Conservation (phyloP, 2,113 vertebrate species). For the Pimephales promelas region DNA sequence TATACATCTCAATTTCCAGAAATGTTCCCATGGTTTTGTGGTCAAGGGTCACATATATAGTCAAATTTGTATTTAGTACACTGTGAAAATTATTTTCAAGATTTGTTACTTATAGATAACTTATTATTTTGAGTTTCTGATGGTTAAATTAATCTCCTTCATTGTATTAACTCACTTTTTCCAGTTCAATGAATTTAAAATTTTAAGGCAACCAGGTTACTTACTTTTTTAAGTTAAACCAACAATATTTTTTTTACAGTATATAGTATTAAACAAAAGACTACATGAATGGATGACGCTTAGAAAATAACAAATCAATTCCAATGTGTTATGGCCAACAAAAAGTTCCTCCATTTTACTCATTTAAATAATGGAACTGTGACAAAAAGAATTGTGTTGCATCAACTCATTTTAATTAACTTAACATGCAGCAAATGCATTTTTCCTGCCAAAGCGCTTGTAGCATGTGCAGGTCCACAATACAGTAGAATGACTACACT, state of each 20-base stretch:
- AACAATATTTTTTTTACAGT: too few species aligned
- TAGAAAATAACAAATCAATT: not conserved
- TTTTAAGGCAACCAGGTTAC: too few species aligned
- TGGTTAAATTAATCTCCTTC: too few species aligned
- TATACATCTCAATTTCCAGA: too few species aligned
- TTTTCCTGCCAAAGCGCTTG: not conserved
- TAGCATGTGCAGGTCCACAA: not conserved
- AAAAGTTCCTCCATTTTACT: not conserved
- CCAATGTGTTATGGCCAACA: not conserved
- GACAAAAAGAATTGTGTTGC: not conserved
- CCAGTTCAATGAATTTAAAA: too few species aligned
- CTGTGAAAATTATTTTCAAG: too few species aligned
- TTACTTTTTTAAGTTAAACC: too few species aligned
- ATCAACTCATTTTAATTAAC: constrained; percentile 9
- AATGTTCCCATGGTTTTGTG: too few species aligned
- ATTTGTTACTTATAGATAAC: too few species aligned
- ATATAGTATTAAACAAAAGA: not conserved
- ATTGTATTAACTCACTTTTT: too few species aligned
- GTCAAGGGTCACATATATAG: too few species aligned
- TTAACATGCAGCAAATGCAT: not conserved
- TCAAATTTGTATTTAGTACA: not conserved
- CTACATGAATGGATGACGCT: not conserved
- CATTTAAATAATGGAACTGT: not conserved
- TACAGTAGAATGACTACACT: not conserved
- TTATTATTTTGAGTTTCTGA: too few species aligned